Evolutionary conservation across 1,140 invertebrate species (phyloP).

Genomic region (Drosophila sproati): DNA sequence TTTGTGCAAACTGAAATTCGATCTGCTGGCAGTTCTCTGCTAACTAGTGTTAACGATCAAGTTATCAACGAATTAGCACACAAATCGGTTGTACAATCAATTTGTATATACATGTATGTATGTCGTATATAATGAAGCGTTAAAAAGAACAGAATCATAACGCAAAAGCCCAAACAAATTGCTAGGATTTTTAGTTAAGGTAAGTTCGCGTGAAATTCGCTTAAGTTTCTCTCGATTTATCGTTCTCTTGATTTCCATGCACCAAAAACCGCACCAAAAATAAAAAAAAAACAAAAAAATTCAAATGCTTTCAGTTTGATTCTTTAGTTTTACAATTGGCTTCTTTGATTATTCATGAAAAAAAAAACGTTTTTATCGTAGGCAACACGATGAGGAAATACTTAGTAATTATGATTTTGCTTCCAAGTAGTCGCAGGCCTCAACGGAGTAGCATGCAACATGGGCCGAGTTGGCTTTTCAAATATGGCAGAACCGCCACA

Average conservation of each 20-base stretch:
- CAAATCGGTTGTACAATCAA: slow-evolving; percentile 52
- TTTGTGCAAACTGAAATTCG: slow-evolving; percentile 53
- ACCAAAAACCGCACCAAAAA: slow-evolving; percentile 70
- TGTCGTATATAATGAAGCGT: slow-evolving; percentile 27
- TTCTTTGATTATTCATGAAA: slow-evolving; percentile 30
- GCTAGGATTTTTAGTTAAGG: slow-evolving; percentile 71
- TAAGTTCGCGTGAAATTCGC: slow-evolving; percentile 70
- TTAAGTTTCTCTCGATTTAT: slow-evolving; percentile 24
- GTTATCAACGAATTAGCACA: slow-evolving; percentile 70
- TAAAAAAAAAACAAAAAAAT: too few relatives aligned
- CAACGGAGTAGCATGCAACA: slow-evolving; percentile 12
- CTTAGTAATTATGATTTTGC: slow-evolving; percentile 12
- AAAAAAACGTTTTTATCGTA: slow-evolving; percentile 1
- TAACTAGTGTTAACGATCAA: slow-evolving; percentile 57
- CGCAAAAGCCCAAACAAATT: slow-evolving; percentile 59
- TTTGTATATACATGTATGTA: slow-evolving; percentile 37
- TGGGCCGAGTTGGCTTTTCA: background rate
- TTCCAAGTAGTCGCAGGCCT: slow-evolving; percentile 17
- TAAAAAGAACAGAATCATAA: slow-evolving; percentile 38
- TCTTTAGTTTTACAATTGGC: slow-evolving; percentile 15
- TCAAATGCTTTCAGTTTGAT: slow-evolving; percentile 48
- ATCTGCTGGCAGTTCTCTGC: slow-evolving; percentile 48
- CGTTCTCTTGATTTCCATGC: slow-evolving; percentile 53
- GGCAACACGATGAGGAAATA: background rate
- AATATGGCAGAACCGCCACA: slow-evolving; percentile 39